Base-by-base conservation (phyloP, 2,113 vertebrate species). In the Takifugu bimaculatus region DNA sequence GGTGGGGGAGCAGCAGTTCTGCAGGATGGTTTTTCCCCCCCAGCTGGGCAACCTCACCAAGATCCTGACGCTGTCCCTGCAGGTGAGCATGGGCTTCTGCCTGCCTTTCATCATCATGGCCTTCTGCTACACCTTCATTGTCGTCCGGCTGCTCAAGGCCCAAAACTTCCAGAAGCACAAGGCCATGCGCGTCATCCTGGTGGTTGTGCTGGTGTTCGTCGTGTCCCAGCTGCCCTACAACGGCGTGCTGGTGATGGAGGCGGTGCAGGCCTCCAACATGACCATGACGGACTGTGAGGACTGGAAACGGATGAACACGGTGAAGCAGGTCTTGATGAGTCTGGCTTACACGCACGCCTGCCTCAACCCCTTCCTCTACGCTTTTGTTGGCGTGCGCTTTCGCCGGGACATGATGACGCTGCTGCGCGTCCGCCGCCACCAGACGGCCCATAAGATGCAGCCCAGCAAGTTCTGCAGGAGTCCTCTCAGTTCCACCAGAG, bases 361-460 rank as follows among this genome's bases (percentile, higher is more conserved):
- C 80, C 88, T 96, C 70, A 97, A 96, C 75, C 95, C 95, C 0
- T 86, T 95, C 60, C 89, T 98, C 44, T 97, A 95, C 0, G 93
- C 85, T 14, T 96, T 98, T 0, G 89, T 94, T 1, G 95, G 95
- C 0, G 87, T 89, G 6, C 86, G 91, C 0, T 97, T 95, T 83
- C 89, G 93, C 35, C 82, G 12, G 0, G 94, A 92, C 0, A 48
- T 96, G 2, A 0, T 75, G 13, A 87, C 70, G 29, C 74, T 93
- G 27, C 51, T 93, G 55, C 81, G 7, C 25, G 39, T 39, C 29
- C 10, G 85, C 12, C 10, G 69, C 2, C 83, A 83, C 20, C 7
- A n/a, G 47, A 29, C 26, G 0, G 1, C 55, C 25, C 51, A 1
- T 1, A 27, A 15, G 48, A 3, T 9, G n/a, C 14, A 26, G 48